Conservation (phyloP, 2,797 vertebrate genomes). For the Betta splendens region DNA sequence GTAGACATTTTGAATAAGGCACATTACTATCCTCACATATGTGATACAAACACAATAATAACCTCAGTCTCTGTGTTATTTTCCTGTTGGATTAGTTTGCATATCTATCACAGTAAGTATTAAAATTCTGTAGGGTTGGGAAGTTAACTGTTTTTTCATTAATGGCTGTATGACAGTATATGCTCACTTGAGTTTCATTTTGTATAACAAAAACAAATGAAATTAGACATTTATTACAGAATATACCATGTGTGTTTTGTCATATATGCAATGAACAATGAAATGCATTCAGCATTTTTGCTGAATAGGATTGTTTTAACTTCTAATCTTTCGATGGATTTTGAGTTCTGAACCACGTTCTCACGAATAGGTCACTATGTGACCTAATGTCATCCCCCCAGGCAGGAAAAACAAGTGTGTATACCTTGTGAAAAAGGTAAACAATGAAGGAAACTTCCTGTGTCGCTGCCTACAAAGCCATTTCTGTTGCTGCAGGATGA, state of each 20-base stretch:
- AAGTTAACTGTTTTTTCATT: constrained; percentile 21
- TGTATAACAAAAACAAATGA: constrained; percentile 30
- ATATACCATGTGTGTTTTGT: not conserved
- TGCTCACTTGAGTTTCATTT: constrained; percentile 28
- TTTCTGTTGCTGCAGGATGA: not conserved
- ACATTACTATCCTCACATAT: constrained; percentile 15
- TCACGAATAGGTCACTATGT: too few relatives aligned
- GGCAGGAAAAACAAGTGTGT: not conserved
- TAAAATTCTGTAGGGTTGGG: constrained; percentile 12
- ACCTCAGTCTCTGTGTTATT: not conserved
- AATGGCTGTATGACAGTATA: too few relatives aligned
- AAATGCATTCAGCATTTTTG: too few relatives aligned
- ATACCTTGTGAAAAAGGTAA: not conserved
- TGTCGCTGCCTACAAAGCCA: not conserved
- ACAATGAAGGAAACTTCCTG: too few relatives aligned
- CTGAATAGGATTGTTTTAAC: too few relatives aligned
- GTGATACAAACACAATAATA: constrained; percentile 18
- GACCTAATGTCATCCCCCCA: not conserved
- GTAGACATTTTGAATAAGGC: constrained; percentile 29
- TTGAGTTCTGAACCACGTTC: too few relatives aligned
- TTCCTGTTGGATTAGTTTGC: constrained; percentile 11
- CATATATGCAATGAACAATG: too few relatives aligned
- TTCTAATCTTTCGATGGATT: too few relatives aligned
- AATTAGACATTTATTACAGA: not conserved
- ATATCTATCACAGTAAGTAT: constrained; percentile 38